These are phyloP conservation scores for Sebastes nivosus DNA, from an alignment of 2,797 vertebrate species.

Conservation along the genomic window DNA sequence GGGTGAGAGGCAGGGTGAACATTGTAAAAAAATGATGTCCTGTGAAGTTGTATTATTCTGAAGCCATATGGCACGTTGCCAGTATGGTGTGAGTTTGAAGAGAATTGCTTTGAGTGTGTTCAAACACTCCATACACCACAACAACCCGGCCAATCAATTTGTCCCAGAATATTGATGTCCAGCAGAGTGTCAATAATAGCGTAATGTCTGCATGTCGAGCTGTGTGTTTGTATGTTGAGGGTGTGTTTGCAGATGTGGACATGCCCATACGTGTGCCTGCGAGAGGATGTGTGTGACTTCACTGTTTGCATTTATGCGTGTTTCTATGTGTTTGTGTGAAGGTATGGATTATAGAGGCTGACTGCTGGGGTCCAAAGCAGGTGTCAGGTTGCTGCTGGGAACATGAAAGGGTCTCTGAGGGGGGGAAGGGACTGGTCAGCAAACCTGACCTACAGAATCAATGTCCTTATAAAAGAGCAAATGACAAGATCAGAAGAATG, in stretches of 20 bases:
- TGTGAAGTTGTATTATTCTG: not conserved
- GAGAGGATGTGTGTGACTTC: slow-evolving; percentile 12
- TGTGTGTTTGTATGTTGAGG: slow-evolving; percentile 26
- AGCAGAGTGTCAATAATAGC: slow-evolving; percentile 18
- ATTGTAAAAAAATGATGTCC: not conserved
- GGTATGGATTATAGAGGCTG: slow-evolving; percentile 74
- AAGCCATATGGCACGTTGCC: not conserved
- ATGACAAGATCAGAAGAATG: slow-evolving; percentile 76
- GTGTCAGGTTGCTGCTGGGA: slow-evolving; percentile 80
- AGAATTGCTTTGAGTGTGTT: not conserved
- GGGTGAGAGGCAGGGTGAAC: not conserved
- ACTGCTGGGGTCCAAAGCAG: slow-evolving; percentile 67
- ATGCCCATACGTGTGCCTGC: slow-evolving; percentile 7
- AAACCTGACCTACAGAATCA: slow-evolving; percentile 79
- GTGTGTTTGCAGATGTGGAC: slow-evolving; percentile 47
- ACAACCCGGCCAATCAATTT: slow-evolving; percentile 17
- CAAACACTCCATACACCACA: slow-evolving; percentile 17
- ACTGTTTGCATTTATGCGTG: slow-evolving; percentile 3
- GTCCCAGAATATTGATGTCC: slow-evolving; percentile 7
- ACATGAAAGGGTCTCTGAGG: slow-evolving; percentile 79
- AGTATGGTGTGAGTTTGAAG: not conserved
- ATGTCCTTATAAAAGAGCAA: slow-evolving; percentile 82
- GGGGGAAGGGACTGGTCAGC: slow-evolving; percentile 57
- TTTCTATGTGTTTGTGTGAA: slow-evolving; percentile 43
- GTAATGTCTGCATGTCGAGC: slow-evolving; percentile 9